Conservation (phyloP, 1,140 invertebrate genomes). For the Idris sp. region DNA sequence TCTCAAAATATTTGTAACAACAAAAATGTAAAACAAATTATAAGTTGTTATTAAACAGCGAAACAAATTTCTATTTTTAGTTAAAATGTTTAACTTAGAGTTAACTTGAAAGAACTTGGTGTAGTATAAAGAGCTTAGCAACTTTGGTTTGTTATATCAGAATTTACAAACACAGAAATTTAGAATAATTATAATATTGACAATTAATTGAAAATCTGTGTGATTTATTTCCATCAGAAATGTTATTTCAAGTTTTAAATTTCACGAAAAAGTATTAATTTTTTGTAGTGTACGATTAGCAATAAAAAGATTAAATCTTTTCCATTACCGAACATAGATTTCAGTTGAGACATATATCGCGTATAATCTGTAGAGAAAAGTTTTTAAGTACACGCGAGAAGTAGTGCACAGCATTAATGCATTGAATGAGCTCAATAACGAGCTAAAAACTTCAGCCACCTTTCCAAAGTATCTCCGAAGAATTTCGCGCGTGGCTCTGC, state of each 20-base stretch:
- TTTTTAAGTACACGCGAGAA: slow-evolving; percentile 54
- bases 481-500: slow-evolving; percentile 47
- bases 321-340: slow-evolving; percentile 25
- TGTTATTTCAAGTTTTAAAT: no score
- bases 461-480: slow-evolving; percentile 47
- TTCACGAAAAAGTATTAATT: no score
- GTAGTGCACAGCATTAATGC: slow-evolving; percentile 44
- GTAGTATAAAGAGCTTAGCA: no score
- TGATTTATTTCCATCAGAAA: no score
- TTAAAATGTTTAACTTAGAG: slow-evolving; percentile 4
- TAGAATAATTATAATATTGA: no score
- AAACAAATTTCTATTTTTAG: slow-evolving; percentile 12
- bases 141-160: no score
- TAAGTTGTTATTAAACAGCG: slow-evolving; percentile 5
- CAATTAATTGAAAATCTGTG: no score
- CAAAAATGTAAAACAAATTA: slow-evolving; percentile 3
- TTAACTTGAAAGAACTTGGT: slow-evolving; percentile 15
- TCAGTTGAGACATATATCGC: slow-evolving; percentile 22
- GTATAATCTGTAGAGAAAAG: slow-evolving; percentile 40
- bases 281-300: no score
- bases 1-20: no score
- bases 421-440: slow-evolving; percentile 59
- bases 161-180: no score
- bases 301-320: slow-evolving; percentile 15
- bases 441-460: slow-evolving; percentile 47